phyloP scores from a whole-genome alignment of 2,113 vertebrate genomes.

The Eurypyga helias region DNA sequence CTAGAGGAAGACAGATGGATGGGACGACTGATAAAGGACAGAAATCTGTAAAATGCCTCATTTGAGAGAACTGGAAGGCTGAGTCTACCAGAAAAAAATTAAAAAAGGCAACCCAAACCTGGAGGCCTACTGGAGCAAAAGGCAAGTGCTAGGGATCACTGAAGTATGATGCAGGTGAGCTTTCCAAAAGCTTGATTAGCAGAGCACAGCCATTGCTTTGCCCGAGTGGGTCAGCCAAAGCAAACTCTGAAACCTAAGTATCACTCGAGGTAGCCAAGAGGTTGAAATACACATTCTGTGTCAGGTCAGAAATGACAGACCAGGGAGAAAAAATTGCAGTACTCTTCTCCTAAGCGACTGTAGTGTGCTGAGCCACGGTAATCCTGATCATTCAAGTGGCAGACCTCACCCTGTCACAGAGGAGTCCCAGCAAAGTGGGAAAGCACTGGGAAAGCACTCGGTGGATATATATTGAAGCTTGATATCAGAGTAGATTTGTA shows the following conservation, averaged over 20 bases:
- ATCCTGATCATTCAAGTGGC: not conserved
- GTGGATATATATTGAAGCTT: not conserved
- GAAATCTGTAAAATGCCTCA: constrained; percentile 46
- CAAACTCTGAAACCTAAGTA: not conserved
- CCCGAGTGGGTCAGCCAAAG: not conserved
- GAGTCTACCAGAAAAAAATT: not conserved
- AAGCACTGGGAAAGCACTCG: not conserved
- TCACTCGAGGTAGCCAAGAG: not conserved
- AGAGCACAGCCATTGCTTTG: not conserved
- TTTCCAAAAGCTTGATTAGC: not conserved
- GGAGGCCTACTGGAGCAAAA: not conserved
- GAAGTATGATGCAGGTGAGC: not conserved
- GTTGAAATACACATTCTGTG: rapidly evolving
- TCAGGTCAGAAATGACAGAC: not conserved
- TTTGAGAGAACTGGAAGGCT: constrained; percentile 10
- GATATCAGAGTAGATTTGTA: not conserved
- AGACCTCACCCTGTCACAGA: not conserved
- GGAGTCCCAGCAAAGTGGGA: not conserved
- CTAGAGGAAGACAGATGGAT: constrained; percentile 63
- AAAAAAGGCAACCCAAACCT: not conserved
- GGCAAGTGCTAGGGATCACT: not conserved
- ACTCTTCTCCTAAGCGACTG: not conserved
- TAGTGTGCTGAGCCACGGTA: not conserved
- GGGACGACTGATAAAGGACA: constrained; percentile 33
- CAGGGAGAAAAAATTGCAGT: not conserved